These are phyloP conservation scores for Onychostoma macrolepis DNA, from an alignment of 2,113 vertebrate species.

Conservation along the genomic window DNA sequence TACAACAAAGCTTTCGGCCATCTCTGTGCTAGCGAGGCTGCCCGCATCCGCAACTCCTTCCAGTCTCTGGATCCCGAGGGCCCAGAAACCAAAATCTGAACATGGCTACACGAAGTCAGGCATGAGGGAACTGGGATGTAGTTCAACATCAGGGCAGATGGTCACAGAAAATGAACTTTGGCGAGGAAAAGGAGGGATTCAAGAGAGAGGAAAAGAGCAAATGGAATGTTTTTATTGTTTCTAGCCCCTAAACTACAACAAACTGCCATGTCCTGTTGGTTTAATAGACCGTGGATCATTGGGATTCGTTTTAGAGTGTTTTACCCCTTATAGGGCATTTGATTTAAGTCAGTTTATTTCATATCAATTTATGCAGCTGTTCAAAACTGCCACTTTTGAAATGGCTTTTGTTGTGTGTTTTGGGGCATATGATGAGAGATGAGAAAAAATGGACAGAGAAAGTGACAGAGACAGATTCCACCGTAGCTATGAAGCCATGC, in stretches of 20 bases:
- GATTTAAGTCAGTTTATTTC: background rate
- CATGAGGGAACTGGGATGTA: conserved; percentile 21
- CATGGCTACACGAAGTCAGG: conserved; percentile 29
- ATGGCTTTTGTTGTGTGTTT: conserved; percentile 20
- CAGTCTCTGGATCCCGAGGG: conserved; percentile 81
- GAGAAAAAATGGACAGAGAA: conserved; percentile 17
- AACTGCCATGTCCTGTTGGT: background rate
- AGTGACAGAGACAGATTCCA: conserved; percentile 15
- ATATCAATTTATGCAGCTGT: background rate
- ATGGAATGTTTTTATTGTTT: background rate
- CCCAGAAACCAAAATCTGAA: conserved; percentile 90
- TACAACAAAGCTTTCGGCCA: conserved; percentile 95
- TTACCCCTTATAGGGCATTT: conserved; percentile 7
- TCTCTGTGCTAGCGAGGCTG: conserved; percentile 87
- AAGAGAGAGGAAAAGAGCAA: background rate
- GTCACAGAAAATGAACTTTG: background rate
- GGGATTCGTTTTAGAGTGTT: background rate
- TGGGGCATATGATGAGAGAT: background rate
- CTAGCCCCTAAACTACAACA: conserved; percentile 3
- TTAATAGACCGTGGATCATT: background rate
- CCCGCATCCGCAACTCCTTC: conserved; percentile 91
- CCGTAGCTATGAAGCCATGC: conserved; percentile 5
- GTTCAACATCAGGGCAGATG: background rate
- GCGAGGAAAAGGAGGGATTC: background rate
- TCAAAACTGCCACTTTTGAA: conserved; percentile 25